Conservation (phyloP, 2,113 vertebrate genomes). For the Cyanoramphus novaezelandiae region DNA sequence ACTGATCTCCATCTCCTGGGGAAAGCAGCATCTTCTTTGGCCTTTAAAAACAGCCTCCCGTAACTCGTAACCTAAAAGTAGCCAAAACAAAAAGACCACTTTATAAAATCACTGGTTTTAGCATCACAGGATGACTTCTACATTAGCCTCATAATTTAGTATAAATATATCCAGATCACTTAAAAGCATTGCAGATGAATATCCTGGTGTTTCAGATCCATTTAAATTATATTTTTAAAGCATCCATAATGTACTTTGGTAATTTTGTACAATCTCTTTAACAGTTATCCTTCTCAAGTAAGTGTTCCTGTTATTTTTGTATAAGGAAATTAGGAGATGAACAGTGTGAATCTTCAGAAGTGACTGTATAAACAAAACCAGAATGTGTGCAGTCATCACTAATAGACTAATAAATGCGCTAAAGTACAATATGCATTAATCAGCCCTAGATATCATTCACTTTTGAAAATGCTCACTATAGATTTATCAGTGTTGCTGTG, state of each 20-base stretch:
- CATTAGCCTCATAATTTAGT: background rate
- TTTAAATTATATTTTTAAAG: background rate
- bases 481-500: background rate
- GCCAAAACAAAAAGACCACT: background rate
- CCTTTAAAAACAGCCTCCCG: background rate
- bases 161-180: background rate
- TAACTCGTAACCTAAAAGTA: background rate
- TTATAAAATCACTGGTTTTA: background rate
- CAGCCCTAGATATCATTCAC: background rate
- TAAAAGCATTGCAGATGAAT: background rate
- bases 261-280: background rate
- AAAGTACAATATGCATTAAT: background rate
- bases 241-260: rapidly evolving
- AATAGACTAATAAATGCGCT: background rate
- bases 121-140: background rate
- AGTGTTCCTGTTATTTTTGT: background rate
- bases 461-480: background rate
- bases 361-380: background rate
- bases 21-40: background rate
- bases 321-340: background rate
- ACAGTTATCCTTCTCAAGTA: background rate
- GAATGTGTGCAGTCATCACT: background rate
- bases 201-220: background rate
- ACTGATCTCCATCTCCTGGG: background rate
- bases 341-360: background rate